phyloP scores from a whole-genome alignment of 2,113 vertebrate species.

The Mustela nigripes region DNA sequence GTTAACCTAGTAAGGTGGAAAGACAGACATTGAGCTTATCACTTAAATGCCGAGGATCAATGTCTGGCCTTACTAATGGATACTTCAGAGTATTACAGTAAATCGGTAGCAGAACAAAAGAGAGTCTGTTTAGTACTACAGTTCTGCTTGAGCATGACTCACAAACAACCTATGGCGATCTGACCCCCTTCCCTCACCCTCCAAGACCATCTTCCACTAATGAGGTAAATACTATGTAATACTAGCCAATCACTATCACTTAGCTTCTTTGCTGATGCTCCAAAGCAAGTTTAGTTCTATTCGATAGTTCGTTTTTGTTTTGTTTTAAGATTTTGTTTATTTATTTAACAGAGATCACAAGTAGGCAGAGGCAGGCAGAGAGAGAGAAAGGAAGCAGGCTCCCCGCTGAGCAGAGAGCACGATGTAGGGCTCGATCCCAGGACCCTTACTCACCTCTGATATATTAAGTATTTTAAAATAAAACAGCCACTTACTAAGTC shows the following conservation, averaged over 20 bases:
- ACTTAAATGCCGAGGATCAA: neutral
- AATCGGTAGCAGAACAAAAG: slow-evolving; percentile 17
- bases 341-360: too few species aligned
- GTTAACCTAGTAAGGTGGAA: slow-evolving; percentile 6
- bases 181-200: neutral
- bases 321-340: too few species aligned
- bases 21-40: neutral
- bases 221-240: neutral
- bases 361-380: too few species aligned
- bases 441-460: neutral
- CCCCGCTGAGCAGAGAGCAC: too few species aligned
- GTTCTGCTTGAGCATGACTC: neutral
- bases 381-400: too few species aligned
- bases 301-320: neutral
- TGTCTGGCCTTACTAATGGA: neutral
- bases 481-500: neutral
- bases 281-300: neutral
- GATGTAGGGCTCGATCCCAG: too few species aligned
- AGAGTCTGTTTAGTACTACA: neutral
- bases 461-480: slow-evolving; percentile 10
- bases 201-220: neutral
- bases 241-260: neutral
- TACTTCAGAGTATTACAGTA: neutral
- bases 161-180: neutral
- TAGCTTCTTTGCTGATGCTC: neutral